Percentiles rank a stretch among this genome's conserved stretches.
Evolutionary conservation across 2,888 invertebrate genomes (phyloP).

Genomic region (Scrobipalpa atriplicella): DNA sequence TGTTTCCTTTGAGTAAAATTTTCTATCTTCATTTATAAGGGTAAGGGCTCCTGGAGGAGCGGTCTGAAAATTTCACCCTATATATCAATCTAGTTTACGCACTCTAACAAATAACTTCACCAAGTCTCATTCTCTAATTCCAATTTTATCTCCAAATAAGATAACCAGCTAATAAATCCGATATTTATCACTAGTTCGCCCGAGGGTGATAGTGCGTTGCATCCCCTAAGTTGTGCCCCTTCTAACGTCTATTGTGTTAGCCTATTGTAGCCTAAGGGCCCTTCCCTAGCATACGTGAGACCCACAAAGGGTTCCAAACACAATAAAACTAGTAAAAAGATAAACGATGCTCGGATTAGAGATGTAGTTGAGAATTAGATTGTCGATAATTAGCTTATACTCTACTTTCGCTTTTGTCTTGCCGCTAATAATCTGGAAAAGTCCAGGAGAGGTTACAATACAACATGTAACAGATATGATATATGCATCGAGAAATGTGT

Average conservation of each 20-base stretch:
- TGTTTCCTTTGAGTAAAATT: too few species aligned
- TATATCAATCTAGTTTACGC: too few species aligned
- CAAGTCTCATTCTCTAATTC: background rate
- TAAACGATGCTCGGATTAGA: slow-evolving; percentile 47
- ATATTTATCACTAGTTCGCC: slow-evolving; percentile 50
- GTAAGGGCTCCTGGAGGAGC: too few species aligned
- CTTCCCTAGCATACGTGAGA: slow-evolving; percentile 64
- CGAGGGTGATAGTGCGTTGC: slow-evolving; percentile 45
- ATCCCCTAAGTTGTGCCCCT: slow-evolving; percentile 47
- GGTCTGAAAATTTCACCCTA: too few species aligned
- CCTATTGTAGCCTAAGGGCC: slow-evolving; percentile 58
- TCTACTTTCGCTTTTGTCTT: too few species aligned
- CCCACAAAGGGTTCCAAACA: slow-evolving; percentile 66
- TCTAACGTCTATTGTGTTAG: slow-evolving; percentile 43
- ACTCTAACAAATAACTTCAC: background rate
- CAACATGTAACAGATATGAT: too few species aligned
- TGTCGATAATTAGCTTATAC: background rate
- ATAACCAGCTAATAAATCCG: slow-evolving; percentile 46
- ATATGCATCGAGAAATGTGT: too few species aligned
- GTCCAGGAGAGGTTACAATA: too few species aligned
- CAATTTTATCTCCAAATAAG: slow-evolving; percentile 36
- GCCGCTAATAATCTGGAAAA: too few species aligned
- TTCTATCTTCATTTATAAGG: too few species aligned
- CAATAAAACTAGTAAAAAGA: slow-evolving; percentile 60
- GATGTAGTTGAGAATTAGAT: slow-evolving; percentile 30